Evolutionary conservation across 2,888 invertebrate species (phyloP).

Genomic region (Limnephilus lunatus): DNA sequence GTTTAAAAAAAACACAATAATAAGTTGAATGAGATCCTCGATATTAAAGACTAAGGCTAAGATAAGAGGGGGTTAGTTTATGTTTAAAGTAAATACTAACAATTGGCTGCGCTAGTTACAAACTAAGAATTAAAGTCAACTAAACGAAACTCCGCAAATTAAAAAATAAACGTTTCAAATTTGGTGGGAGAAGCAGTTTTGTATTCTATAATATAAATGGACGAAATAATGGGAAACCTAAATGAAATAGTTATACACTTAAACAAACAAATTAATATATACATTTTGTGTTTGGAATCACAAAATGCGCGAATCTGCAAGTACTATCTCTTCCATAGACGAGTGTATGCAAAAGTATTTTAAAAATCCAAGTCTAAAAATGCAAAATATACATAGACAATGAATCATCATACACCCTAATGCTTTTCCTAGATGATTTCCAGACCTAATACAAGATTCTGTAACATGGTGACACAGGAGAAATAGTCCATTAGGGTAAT

Average conservation of each 20-base stretch:
- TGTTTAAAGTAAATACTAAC: not conserved
- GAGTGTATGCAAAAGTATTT: no score
- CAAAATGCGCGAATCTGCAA: no score
- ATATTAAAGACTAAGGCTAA: slow-evolving; percentile 21
- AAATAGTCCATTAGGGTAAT: not conserved
- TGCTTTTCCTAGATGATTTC: not conserved
- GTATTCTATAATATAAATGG: not conserved
- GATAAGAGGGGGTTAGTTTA: not conserved
- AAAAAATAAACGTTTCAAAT: not conserved
- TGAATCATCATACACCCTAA: not conserved
- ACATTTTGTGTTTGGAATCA: no score
- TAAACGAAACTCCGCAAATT: slow-evolving; percentile 5
- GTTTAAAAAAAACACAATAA: not conserved
- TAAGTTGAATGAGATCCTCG: slow-evolving; percentile 42
- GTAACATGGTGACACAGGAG: not conserved
- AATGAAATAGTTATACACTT: no score
- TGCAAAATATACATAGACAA: not conserved
- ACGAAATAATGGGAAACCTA: not conserved
- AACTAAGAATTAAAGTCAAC: not conserved
- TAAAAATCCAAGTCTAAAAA: no score
- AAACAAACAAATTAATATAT: no score
- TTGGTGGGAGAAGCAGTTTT: slow-evolving; percentile 5
- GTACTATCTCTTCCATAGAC: no score
- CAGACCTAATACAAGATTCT: not conserved
- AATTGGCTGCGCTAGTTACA: slow-evolving; percentile 38